Conservation (phyloP, 1,140 invertebrate species). For the Medauroidea extradentata region DNA sequence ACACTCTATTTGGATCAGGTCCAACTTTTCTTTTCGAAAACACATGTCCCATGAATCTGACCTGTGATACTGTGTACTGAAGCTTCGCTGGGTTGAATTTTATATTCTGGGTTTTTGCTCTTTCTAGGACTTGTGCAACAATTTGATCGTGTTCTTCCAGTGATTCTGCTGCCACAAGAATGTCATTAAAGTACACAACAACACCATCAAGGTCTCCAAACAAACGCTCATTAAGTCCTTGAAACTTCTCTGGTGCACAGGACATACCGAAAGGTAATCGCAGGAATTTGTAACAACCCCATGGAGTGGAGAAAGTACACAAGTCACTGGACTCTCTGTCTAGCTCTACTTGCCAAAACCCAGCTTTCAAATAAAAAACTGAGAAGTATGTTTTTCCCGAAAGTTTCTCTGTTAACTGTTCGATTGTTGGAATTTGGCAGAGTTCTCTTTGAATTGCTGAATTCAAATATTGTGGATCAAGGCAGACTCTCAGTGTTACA, state of each 20-base stretch:
- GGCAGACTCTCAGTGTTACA: conserved; percentile 10
- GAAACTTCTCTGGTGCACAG: conserved; percentile 12
- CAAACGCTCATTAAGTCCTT: background rate
- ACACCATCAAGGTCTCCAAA: conserved; percentile 32
- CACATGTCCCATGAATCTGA: conserved; percentile 41
- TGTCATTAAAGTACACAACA: conserved; percentile 37
- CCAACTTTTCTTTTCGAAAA: conserved; percentile 35
- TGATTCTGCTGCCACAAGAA: conserved; percentile 30
- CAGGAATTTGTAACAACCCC: conserved; percentile 8
- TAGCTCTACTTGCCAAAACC: conserved; percentile 44
- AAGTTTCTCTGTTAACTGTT: conserved; percentile 29
- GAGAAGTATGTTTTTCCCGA: conserved; percentile 40
- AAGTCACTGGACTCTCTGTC: conserved; percentile 25
- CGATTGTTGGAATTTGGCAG: conserved; percentile 5
- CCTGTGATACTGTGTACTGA: conserved; percentile 29
- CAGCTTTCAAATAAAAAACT: conserved; percentile 43
- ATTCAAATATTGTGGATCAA: conserved; percentile 15
- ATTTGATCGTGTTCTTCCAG: conserved; percentile 29
- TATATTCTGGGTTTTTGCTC: conserved; percentile 26
- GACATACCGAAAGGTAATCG: conserved; percentile 11
- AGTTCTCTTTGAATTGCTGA: conserved; percentile 6
- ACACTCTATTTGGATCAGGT: conserved; percentile 33
- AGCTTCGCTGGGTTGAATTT: conserved; percentile 41
- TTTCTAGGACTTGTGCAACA: conserved; percentile 31
- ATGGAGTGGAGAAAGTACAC: conserved; percentile 5